These are phyloP conservation scores for Nyctalus aviator DNA, from an alignment of 2,797 vertebrate genomes.

Conservation along the genomic window DNA sequence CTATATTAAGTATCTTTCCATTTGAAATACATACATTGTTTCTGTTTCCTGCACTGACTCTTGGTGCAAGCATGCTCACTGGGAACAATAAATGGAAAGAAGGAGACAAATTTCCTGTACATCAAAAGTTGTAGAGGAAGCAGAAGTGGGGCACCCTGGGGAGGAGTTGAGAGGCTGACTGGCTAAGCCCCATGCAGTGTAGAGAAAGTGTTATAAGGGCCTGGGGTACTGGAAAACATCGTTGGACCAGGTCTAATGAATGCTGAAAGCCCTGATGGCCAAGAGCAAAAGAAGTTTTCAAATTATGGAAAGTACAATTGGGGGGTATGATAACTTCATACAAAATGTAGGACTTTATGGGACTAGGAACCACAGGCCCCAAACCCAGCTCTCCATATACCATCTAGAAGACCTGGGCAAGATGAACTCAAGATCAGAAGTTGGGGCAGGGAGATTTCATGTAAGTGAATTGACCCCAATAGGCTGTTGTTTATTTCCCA, in stretches of 20 bases:
- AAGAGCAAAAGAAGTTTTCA: constrained; percentile 5
- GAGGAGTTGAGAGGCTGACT: background rate
- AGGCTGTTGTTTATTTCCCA: constrained; percentile 56
- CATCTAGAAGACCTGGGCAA: background rate
- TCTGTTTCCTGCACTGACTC: background rate
- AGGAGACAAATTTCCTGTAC: background rate
- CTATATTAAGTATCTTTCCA: background rate
- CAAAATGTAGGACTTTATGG: background rate
- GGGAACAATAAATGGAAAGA: background rate
- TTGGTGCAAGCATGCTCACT: background rate
- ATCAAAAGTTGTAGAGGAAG: background rate
- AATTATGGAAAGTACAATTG: background rate
- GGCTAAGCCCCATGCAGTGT: background rate
- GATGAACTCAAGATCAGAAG: background rate
- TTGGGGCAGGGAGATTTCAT: background rate
- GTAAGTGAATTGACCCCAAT: constrained; percentile 11
- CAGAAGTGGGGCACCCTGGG: background rate
- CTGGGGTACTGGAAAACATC: background rate
- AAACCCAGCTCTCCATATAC: background rate
- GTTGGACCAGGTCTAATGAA: background rate
- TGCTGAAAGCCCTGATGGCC: background rate
- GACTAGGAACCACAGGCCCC: background rate
- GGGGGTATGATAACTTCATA: background rate
- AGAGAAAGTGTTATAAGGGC: background rate
- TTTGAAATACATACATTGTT: background rate